Conservation (phyloP, 2,113 vertebrate genomes). For the Panthera tigris region DNA sequence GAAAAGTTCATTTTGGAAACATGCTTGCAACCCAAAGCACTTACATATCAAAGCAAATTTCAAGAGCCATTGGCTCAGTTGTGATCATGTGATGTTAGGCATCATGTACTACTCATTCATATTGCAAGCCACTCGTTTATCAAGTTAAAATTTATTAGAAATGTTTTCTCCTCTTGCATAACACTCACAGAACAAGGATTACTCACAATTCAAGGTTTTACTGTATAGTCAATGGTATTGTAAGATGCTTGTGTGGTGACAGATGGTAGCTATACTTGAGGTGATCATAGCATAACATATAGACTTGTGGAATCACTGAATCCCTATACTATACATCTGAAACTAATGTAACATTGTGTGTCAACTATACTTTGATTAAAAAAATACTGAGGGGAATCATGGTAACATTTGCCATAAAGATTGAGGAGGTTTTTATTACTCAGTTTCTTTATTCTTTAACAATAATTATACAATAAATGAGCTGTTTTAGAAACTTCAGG, state of each 20-base stretch:
- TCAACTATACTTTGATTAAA: background rate
- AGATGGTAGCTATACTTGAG: background rate
- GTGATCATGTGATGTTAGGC: no score
- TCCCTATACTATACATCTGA: background rate
- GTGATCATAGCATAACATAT: background rate
- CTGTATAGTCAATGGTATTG: background rate
- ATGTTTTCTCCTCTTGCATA: no score
- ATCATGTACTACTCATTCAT: no score
- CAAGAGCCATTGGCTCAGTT: no score
- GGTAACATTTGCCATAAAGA: background rate
- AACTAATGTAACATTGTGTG: background rate
- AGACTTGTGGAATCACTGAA: background rate
- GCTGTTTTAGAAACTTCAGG: background rate
- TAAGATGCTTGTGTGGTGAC: background rate
- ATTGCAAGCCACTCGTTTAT: no score
- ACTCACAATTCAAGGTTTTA: no score
- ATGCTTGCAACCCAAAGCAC: no score
- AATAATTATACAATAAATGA: background rate
- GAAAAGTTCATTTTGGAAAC: no score
- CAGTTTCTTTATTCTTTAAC: background rate
- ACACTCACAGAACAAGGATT: no score
- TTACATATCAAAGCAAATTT: no score
- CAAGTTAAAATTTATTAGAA: no score
- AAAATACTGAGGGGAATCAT: background rate
- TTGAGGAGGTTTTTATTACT: background rate